Percentiles rank a stretch among this genome's conserved stretches.
Evolutionary conservation across 2,113 vertebrate genomes (phyloP).

Genomic region (Psilopogon haemacephalus): DNA sequence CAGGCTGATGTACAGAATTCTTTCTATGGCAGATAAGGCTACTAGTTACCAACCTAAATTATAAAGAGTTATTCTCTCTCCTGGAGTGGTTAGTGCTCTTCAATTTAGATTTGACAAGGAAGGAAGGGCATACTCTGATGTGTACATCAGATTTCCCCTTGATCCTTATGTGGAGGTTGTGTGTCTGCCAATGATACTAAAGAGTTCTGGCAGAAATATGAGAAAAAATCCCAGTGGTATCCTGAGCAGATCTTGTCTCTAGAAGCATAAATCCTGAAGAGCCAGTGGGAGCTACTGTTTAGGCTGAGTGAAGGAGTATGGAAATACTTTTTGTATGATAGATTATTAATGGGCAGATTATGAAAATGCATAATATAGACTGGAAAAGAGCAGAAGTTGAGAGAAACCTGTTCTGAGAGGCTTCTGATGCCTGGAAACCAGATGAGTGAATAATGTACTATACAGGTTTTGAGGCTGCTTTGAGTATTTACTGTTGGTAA

Average conservation of each 20-base stretch:
- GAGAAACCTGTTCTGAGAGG: constrained; percentile 2
- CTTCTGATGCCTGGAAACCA: constrained; percentile 18
- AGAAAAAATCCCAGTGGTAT: background rate
- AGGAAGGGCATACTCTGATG: background rate
- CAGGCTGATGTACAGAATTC: background rate
- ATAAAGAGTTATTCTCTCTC: background rate
- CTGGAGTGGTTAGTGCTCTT: background rate
- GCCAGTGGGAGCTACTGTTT: background rate
- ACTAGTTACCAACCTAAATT: background rate
- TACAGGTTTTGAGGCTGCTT: background rate
- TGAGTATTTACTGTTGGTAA: background rate
- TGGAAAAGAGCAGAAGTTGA: background rate
- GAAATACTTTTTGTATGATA: background rate
- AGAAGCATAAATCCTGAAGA: background rate
- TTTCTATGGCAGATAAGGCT: background rate
- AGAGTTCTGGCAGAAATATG: background rate
- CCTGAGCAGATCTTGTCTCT: background rate
- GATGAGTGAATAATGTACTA: background rate
- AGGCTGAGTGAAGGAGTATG: background rate
- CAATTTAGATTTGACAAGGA: background rate
- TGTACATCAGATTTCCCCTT: background rate
- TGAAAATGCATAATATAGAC: background rate
- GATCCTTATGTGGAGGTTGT: background rate
- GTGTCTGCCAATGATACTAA: background rate
- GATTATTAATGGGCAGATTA: background rate